Percentiles rank a stretch among this genome's conserved stretches.
These are phyloP conservation scores for Betta splendens DNA, from an alignment of 2,797 vertebrate species.

Conservation along the genomic window DNA sequence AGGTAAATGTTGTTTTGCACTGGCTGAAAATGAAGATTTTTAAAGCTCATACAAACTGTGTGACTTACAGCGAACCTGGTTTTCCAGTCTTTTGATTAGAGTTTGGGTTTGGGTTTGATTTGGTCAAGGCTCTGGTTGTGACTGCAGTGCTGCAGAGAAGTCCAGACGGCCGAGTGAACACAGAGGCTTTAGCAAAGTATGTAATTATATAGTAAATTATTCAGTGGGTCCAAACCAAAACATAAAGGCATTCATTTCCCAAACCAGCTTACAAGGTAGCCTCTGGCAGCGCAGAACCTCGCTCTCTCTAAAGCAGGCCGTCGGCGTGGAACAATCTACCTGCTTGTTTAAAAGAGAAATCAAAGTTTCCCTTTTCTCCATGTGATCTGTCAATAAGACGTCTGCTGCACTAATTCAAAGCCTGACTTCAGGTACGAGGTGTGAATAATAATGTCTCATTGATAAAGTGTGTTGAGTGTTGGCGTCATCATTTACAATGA, in stretches of 20 bases:
- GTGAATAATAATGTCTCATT: too few species aligned
- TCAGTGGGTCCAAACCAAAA: conserved; percentile 76
- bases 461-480: too few species aligned
- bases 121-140: conserved; percentile 75
- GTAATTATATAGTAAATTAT: conserved; percentile 84
- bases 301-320: conserved; percentile 43
- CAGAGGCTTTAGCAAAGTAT: conserved; percentile 74
- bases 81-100: conserved; percentile 75
- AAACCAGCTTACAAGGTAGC: conserved; percentile 77
- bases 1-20: conserved; percentile 40
- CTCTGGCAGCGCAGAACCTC: conserved; percentile 56
- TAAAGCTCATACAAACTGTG: too few species aligned
- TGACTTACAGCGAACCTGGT: too few species aligned
- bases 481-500: too few species aligned
- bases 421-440: too few species aligned
- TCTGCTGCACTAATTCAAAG: too few species aligned
- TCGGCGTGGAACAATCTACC: conserved; percentile 49
- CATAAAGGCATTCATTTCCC: conserved; percentile 80
- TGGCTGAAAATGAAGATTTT: conserved; percentile 23
- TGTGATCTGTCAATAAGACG: too few species aligned
- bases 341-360: conserved; percentile 47
- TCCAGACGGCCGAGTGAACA: conserved; percentile 75
- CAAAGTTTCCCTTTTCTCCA: conserved; percentile 20
- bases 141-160: conserved; percentile 68
- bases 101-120: conserved; percentile 79